phyloP scores from a whole-genome alignment of 1,140 invertebrate species.

The Acromyrmex heyeri region DNA sequence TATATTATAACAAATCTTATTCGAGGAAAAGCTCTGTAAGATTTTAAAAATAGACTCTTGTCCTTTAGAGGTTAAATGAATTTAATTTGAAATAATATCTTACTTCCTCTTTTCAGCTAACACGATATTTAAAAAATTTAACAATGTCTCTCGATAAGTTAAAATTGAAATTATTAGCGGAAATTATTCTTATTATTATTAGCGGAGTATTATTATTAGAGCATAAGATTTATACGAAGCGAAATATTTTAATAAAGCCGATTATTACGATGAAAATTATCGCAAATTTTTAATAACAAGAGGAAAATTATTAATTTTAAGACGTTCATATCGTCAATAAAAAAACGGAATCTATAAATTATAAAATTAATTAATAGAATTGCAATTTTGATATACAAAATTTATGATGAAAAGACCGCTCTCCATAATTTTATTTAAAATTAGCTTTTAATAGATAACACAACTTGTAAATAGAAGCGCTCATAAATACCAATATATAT shows the following conservation, averaged over 20 bases:
- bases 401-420: neutral
- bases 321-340: neutral
- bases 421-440: neutral
- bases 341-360: neutral
- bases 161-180: neutral
- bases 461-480: neutral
- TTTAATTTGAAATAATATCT: conserved; percentile 28
- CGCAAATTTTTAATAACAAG: neutral
- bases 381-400: neutral
- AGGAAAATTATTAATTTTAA: neutral
- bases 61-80: neutral
- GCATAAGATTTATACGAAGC: neutral
- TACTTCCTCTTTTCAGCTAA: neutral
- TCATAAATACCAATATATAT: neutral
- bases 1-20: no score
- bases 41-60: no score
- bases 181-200: neutral
- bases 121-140: neutral
- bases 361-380: neutral
- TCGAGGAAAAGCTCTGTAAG: no score
- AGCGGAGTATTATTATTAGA: neutral
- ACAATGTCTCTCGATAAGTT: neutral
- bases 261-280: neutral
- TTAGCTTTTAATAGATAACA: neutral
- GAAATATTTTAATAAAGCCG: conserved; percentile 1